Evolutionary conservation across 2,888 invertebrate species (phyloP), one percentile per base, ranked within the genome.

Genomic region (Pherbina coryleti): DNA sequence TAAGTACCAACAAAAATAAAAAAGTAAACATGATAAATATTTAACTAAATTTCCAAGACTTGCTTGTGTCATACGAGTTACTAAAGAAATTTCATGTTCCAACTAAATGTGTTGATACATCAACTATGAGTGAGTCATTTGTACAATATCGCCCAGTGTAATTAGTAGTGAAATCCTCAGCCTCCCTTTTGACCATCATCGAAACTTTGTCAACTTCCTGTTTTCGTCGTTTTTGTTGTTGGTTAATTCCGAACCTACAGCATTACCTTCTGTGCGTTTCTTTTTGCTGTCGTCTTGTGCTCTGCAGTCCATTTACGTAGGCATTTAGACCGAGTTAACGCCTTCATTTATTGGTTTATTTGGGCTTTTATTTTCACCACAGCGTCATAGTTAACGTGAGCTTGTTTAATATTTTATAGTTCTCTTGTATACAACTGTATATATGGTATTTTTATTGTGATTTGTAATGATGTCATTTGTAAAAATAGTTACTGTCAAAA

Each of bases 341-440:
- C 74, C 74, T 74, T 51, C 37, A 74, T 74, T 74, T 74, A 64
- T 74, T 74, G 51, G 74, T 62, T 62, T 25, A 74, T 74, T 74
- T 74, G 31, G 51, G 62, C 74, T 37, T 72, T 37, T 37, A 37
- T 72, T 25, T 25, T 51, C 51, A 67, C 37, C 22, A 7, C 37
- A 37, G 37, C 51, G 49, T 51, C 22, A 22, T 44, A 51, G 69
- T 69, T 49, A 49, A 49, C 69, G 69, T 25, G 34, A 25, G 49
- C 44, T 37, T 49, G 19, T 19, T 44, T 49, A 14, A 25, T 69
- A n/a, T 22, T 49, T 69, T 69, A 25, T 22, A 25, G 19, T 67
- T 19, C 22, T 28, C n/a, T 19, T 67, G 25, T 49, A 31, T 64
- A 31, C 17, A 28, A 9, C 11, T n/a, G n/a, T 2, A n/a, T 66